phyloP scores from a whole-genome alignment of 2,113 vertebrate genomes.

The Kryptolebias marmoratus region DNA sequence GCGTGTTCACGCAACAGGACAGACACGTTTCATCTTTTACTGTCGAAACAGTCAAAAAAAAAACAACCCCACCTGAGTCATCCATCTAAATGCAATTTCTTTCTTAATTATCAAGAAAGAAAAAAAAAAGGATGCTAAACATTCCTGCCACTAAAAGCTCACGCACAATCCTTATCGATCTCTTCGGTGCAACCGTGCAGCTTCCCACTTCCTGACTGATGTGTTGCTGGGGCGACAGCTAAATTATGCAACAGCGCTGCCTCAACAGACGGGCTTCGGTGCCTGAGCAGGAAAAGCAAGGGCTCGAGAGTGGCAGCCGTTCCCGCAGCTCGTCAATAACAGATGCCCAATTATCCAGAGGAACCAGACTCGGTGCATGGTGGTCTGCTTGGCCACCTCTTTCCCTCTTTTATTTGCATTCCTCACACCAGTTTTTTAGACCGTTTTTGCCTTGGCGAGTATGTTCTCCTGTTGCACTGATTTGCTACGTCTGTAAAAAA shows the following conservation, averaged over 20 bases:
- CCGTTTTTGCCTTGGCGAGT: background rate
- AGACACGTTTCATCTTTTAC: slow-evolving; percentile 31
- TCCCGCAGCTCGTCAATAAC: background rate
- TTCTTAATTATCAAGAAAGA: slow-evolving; percentile 64
- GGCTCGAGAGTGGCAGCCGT: slow-evolving; percentile 22
- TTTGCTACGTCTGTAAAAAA: background rate
- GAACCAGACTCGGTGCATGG: background rate
- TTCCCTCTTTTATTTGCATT: background rate
- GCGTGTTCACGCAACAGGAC: background rate
- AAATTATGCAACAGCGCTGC: slow-evolving; percentile 80
- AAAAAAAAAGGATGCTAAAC: slow-evolving; percentile 52
- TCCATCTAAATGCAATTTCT: slow-evolving; percentile 35
- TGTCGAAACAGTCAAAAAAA: slow-evolving; percentile 20
- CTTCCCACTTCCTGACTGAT: slow-evolving; percentile 70
- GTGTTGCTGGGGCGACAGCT: slow-evolving; percentile 76
- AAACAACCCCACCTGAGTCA: slow-evolving; percentile 15
- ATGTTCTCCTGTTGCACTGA: background rate
- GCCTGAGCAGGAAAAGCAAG: slow-evolving; percentile 30
- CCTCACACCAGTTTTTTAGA: background rate
- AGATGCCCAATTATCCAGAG: slow-evolving; percentile 1
- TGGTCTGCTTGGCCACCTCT: background rate
- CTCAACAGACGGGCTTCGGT: slow-evolving; percentile 57
- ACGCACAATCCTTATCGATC: slow-evolving; percentile 74
- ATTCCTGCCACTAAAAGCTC: slow-evolving; percentile 63
- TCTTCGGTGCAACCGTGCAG: slow-evolving; percentile 49